Conservation (phyloP, 1,140 invertebrate genomes). For the Drosophila kohkoa region DNA sequence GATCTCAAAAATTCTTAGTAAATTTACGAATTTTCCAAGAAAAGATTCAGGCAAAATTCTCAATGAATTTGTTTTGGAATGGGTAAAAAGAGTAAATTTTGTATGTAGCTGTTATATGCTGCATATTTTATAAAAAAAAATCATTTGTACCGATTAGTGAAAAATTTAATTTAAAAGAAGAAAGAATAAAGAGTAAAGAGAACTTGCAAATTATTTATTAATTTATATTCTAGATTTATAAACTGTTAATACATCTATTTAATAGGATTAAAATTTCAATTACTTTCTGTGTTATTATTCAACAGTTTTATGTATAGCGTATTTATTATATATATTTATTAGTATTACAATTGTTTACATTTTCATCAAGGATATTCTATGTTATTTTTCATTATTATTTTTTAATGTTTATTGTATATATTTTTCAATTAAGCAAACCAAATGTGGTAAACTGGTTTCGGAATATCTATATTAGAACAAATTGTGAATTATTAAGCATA, state of each 20-base stretch:
- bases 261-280: too few relatives aligned
- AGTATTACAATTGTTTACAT: background rate
- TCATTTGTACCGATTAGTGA: too few relatives aligned
- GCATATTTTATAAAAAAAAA: too few relatives aligned
- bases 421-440: background rate
- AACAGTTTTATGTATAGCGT: too few relatives aligned
- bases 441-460: slow-evolving; percentile 17
- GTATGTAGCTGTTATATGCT: too few relatives aligned
- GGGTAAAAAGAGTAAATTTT: too few relatives aligned
- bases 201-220: too few relatives aligned
- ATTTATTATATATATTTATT: background rate
- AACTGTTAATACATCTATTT: too few relatives aligned
- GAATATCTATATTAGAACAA: slow-evolving; percentile 45
- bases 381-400: background rate
- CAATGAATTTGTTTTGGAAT: background rate
- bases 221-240: too few relatives aligned
- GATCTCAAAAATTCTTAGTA: slow-evolving; percentile 28
- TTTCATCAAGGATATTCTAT: background rate
- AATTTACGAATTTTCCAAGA: slow-evolving; percentile 3
- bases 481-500: slow-evolving; percentile 43
- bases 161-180: too few relatives aligned
- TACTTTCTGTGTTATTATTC: too few relatives aligned
- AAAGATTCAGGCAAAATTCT: background rate
- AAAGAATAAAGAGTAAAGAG: too few relatives aligned
- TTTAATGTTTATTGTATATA: background rate